Conservation (phyloP, 2,888 invertebrate species). For the Erpobdella octoculata region DNA sequence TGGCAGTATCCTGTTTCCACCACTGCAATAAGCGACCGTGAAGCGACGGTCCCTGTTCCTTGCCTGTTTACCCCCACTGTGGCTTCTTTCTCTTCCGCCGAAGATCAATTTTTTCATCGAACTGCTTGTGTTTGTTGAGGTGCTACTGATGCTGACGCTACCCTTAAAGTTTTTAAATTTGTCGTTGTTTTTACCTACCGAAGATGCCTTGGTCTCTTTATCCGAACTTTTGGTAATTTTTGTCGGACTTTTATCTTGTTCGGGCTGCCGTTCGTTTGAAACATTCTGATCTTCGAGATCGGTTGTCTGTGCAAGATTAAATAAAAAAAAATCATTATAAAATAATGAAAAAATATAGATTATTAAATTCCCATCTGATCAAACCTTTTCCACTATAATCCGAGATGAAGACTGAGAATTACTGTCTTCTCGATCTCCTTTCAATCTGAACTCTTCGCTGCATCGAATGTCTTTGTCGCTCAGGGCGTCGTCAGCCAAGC, state of each 20-base stretch:
- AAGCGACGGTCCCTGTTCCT: constrained; percentile 43
- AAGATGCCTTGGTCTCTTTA: background rate
- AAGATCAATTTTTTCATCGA: constrained; percentile 14
- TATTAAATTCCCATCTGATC: background rate
- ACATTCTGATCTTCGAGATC: background rate
- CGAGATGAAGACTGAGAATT: background rate
- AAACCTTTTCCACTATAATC: background rate
- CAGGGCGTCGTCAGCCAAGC: background rate
- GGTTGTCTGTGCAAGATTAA: too few relatives aligned
- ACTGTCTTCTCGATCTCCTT: background rate
- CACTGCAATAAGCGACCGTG: constrained; percentile 21
- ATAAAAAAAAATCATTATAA: too few relatives aligned
- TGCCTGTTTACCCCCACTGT: background rate
- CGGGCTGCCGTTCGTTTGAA: background rate
- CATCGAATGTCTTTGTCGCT: background rate
- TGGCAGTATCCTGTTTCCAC: background rate
- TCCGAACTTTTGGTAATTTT: background rate
- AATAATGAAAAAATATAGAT: too few relatives aligned
- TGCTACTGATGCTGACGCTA: background rate
- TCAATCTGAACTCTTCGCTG: background rate
- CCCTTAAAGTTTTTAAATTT: background rate
- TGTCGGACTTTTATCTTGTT: too few relatives aligned
- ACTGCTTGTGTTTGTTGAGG: background rate
- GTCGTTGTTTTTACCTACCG: background rate
- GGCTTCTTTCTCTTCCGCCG: background rate